Conservation (phyloP, 92 coral and sea anemone species). For the Paragorgia papillata region DNA sequence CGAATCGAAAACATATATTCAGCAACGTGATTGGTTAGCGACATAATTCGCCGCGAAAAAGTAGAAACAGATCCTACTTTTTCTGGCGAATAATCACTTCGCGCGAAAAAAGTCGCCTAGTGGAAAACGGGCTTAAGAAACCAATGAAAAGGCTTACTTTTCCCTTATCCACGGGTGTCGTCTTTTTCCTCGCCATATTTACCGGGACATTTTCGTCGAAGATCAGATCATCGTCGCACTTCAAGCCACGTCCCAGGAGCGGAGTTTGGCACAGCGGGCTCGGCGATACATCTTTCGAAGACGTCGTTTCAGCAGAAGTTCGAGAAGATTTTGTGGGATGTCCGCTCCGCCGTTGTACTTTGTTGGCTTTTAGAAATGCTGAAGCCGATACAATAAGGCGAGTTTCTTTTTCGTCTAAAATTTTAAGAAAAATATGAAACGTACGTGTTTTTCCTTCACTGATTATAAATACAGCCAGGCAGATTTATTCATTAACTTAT, state of each 20-base stretch:
- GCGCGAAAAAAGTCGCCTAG: too few species aligned
- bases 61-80: too few species aligned
- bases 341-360: constrained; percentile 22
- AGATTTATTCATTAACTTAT: neutral
- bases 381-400: constrained; percentile 68
- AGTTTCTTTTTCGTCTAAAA: constrained; percentile 46
- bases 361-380: constrained; percentile 72
- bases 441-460: too few species aligned
- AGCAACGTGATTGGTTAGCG: too few species aligned
- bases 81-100: too few species aligned
- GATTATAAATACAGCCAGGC: too few species aligned
- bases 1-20: too few species aligned
- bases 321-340: constrained; percentile 12
- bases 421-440: too few species aligned
- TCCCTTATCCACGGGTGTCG: constrained; percentile 41
- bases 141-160: too few species aligned
- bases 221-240: constrained; percentile 65
- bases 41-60: too few species aligned
- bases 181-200: constrained; percentile 28
- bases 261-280: constrained; percentile 38
- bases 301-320: constrained; percentile 12
- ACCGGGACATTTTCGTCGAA: constrained; percentile 66
- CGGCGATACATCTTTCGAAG: neutral
- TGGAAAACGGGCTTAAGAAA: too few species aligned
- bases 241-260: constrained; percentile 81